Evolutionary conservation across 64 coral and sea anemone genomes (phyloP).

Genomic region (Montipora cactus): DNA sequence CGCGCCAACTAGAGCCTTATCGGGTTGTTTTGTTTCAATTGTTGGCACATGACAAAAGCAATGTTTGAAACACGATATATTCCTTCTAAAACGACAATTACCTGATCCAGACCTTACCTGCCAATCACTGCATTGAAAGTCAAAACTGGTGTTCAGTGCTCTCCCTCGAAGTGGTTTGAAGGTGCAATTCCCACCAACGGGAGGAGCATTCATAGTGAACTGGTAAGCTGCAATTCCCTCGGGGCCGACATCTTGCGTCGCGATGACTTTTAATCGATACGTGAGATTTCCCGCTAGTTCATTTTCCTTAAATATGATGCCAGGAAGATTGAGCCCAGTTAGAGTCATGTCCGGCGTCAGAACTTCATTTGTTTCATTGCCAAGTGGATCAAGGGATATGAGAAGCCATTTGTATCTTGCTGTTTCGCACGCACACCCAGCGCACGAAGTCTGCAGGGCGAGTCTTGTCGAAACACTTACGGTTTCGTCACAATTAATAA

Average conservation of each 20-base stretch:
- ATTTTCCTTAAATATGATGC: slow-evolving; percentile 53
- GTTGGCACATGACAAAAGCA: no score
- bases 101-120: not conserved
- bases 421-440: not conserved
- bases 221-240: slow-evolving; percentile 69
- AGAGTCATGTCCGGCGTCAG: slow-evolving; percentile 43
- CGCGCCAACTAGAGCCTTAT: no score
- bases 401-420: slow-evolving; percentile 22
- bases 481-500: slow-evolving; percentile 62
- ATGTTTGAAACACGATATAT: no score
- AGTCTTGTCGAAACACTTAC: slow-evolving; percentile 63
- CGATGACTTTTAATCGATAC: slow-evolving; percentile 64
- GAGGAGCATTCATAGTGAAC: slow-evolving; percentile 74
- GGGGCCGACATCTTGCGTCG: not conserved
- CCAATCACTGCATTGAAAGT: slow-evolving; percentile 58
- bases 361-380: not conserved
- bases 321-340: slow-evolving; percentile 57
- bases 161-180: slow-evolving; percentile 51
- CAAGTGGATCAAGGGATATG: not conserved
- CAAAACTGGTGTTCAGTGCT: slow-evolving; percentile 70
- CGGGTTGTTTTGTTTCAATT: no score
- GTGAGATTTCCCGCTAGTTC: not conserved
- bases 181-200: slow-evolving; percentile 22
- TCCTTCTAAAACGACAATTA: no score
- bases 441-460: slow-evolving; percentile 58